Conservation (phyloP, 2,797 vertebrate genomes). For the Lacerta agilis region DNA sequence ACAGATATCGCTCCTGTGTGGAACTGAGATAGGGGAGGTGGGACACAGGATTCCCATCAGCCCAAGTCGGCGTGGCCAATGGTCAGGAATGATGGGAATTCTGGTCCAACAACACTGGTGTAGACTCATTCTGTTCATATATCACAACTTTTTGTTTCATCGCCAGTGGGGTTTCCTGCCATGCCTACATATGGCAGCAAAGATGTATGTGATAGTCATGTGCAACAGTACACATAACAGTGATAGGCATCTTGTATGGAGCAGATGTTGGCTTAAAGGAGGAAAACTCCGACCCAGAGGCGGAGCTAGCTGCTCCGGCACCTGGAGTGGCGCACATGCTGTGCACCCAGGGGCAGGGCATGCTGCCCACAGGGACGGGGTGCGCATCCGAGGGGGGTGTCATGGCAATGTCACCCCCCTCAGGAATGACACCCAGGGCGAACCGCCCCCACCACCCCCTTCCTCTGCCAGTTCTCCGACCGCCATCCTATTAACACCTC, state of each 20-base stretch:
- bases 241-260: neutral
- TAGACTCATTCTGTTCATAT: neutral
- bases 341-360: too few relatives aligned
- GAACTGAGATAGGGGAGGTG: neutral
- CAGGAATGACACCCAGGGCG: too few relatives aligned
- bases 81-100: too few relatives aligned
- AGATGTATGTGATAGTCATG: neutral
- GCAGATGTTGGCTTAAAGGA: neutral
- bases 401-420: too few relatives aligned
- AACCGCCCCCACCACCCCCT: too few relatives aligned
- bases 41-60: too few relatives aligned
- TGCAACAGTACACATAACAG: neutral
- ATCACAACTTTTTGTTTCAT: neutral
- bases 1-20: neutral
- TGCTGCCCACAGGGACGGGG: too few relatives aligned
- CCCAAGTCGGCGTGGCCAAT: too few relatives aligned
- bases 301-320: too few relatives aligned
- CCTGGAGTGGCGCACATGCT: rapidly evolving
- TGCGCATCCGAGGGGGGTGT: too few relatives aligned
- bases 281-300: neutral
- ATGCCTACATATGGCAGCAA: neutral
- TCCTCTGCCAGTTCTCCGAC: too few relatives aligned
- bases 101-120: neutral
- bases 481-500: too few relatives aligned
- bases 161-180: neutral